Evolutionary conservation across 1,140 invertebrate genomes (phyloP), one percentile per base, ranked within the genome.

Genomic region (Anoplolepis gracilipes): DNA sequence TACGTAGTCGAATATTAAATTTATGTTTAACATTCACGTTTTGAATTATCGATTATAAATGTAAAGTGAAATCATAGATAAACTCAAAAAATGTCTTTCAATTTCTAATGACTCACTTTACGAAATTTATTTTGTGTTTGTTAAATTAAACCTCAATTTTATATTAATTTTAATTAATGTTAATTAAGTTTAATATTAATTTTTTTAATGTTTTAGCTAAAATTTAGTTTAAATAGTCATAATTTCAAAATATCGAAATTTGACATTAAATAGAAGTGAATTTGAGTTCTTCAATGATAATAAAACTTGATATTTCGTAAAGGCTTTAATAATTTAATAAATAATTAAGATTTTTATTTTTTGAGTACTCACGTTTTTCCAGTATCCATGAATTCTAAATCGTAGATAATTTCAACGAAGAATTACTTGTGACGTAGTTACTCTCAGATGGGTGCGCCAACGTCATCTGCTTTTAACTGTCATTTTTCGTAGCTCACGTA

Each of bases 401-500:
- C 25, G 0, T 8, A 49, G 13, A 55, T 39, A 33, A 22, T 25
- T 82, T 82, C 25, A 30, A 61, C 13, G n/a, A 70, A 49, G 67
- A 59, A 2, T 42, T 11, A 39, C 25, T 16, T 30, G 36, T 13
- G 33, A 13, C 5, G 2, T 36, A 70, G 11, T 1, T 33, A 25
- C 5, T 46, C 19, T 59, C 28, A 59, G 6, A 19, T 72, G 13
- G n/a, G 19, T 11, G 36, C 8, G 55, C n/a, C 39, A 30, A 67
- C 16, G 67, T 88, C 82, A 90, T 55, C 86, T 90, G 49, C 25
- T 64, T 64, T 90, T 64, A 70, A 90, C 69, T 30, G 65, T 86
- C n/a, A 78, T 77, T 76, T 87, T 84, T 25, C 75, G 88, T 6
- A 90, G 73, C 81, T 89, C 82, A 5, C 72, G 88, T 59, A 91